Conservation (phyloP, 2,888 invertebrate species). For the Heliconius erato region DNA sequence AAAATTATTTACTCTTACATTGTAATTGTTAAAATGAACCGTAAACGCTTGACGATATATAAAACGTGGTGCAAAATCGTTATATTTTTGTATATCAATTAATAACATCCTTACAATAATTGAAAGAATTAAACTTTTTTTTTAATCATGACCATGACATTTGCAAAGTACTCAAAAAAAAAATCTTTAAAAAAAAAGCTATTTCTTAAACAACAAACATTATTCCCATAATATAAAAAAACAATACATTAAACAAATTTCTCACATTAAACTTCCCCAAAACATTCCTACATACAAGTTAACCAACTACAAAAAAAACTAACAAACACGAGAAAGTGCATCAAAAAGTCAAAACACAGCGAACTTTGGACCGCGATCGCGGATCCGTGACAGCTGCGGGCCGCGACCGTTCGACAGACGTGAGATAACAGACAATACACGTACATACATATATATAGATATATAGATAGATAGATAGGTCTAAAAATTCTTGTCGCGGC, state of each 20-base stretch:
- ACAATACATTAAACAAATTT: not conserved
- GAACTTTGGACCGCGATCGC: conserved; percentile 35
- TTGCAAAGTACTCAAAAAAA: not conserved
- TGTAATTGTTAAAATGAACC: not conserved
- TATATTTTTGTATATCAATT: not conserved
- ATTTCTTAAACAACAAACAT: no score
- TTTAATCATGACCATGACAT: not conserved
- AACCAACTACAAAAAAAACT: conserved; percentile 38
- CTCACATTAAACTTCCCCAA: not conserved
- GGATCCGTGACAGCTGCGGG: conserved; percentile 39
- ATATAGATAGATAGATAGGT: conserved; percentile 49
- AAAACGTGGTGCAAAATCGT: not conserved
- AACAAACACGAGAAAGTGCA: conserved; percentile 49
- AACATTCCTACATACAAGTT: not conserved
- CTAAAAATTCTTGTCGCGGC: conserved; percentile 77
- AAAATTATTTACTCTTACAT: not conserved
- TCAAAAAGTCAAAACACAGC: conserved; percentile 41
- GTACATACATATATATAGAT: conserved; percentile 13
- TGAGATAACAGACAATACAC: conserved; percentile 17
- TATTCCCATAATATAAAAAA: no score
- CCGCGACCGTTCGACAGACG: conserved; percentile 13
- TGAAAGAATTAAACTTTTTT: not conserved
- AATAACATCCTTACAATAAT: not conserved
- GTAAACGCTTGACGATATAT: not conserved
- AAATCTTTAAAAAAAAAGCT: no score